Percentiles rank a stretch among this genome's conserved stretches.
phyloP scores from a whole-genome alignment of 2,888 invertebrate species.

The Cantharis nigra region DNA sequence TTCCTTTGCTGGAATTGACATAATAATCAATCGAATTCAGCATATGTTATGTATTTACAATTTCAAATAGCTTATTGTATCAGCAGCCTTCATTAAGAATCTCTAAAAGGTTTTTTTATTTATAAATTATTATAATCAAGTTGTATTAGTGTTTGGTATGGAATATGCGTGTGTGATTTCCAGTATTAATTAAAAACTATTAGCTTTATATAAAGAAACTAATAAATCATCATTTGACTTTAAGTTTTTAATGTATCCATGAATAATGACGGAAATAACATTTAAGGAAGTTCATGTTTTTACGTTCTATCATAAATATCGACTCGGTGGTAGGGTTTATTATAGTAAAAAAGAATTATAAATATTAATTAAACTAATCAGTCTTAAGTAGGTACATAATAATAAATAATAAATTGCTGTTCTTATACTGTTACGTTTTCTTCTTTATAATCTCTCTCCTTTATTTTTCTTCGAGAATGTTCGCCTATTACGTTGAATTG shows the following conservation, averaged over 20 bases:
- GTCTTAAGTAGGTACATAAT: neutral
- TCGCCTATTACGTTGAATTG: neutral
- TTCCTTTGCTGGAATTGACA: neutral
- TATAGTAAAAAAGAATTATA: neutral
- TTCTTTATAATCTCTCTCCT: neutral
- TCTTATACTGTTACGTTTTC: neutral
- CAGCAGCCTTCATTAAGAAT: neutral
- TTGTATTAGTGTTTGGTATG: neutral
- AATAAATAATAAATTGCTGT: neutral
- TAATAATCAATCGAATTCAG: neutral
- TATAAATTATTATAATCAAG: neutral
- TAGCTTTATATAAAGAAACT: neutral
- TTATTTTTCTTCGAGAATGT: neutral
- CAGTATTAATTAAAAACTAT: neutral
- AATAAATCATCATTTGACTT: slow-evolving; percentile 5
- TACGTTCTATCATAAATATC: neutral
- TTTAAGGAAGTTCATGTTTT: slow-evolving; percentile 4
- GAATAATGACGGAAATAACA: neutral
- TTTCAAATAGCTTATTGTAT: neutral
- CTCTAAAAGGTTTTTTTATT: neutral
- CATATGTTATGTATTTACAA: neutral
- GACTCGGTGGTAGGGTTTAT: neutral
- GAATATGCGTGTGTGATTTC: neutral
- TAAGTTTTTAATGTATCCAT: neutral
- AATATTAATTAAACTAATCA: neutral